Conservation (phyloP, 2,888 invertebrate genomes). For the Troides helena region DNA sequence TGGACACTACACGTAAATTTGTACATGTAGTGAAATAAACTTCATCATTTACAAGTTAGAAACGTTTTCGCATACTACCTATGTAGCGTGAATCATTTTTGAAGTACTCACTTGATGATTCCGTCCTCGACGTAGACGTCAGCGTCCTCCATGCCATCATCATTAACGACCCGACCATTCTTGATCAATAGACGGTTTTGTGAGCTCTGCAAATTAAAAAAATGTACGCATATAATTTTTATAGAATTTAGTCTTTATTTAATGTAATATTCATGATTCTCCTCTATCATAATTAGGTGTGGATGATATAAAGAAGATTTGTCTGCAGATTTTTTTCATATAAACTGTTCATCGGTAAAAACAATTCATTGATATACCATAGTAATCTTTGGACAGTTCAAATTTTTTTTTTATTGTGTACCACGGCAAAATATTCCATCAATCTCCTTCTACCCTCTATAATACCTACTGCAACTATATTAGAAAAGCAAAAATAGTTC, state of each 20-base stretch:
- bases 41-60: not conserved
- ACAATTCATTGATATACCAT: too few relatives aligned
- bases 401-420: too few relatives aligned
- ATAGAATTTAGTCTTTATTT: not conserved
- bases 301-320: too few relatives aligned
- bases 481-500: too few relatives aligned
- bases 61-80: not conserved
- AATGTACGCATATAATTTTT: not conserved
- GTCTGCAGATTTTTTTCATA: not conserved
- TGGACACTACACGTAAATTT: not conserved
- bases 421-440: too few relatives aligned
- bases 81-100: not conserved
- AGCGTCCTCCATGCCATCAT: constrained; percentile 91
- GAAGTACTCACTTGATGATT: constrained; percentile 90
- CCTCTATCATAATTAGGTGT: too few relatives aligned
- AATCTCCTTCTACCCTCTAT: too few relatives aligned
- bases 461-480: too few relatives aligned
- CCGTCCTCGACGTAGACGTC: constrained; percentile 99
- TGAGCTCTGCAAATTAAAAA: constrained; percentile 85
- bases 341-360: not conserved
- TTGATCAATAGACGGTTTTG: constrained; percentile 96
- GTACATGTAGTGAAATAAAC: not conserved
- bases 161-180: constrained; percentile 97
- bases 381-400: too few relatives aligned
- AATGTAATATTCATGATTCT: not conserved